A percentile compares a stretch with the other conserved stretches of the same genome.
phyloP scores from a whole-genome alignment of 2,113 vertebrate species.

The Indri indri region DNA sequence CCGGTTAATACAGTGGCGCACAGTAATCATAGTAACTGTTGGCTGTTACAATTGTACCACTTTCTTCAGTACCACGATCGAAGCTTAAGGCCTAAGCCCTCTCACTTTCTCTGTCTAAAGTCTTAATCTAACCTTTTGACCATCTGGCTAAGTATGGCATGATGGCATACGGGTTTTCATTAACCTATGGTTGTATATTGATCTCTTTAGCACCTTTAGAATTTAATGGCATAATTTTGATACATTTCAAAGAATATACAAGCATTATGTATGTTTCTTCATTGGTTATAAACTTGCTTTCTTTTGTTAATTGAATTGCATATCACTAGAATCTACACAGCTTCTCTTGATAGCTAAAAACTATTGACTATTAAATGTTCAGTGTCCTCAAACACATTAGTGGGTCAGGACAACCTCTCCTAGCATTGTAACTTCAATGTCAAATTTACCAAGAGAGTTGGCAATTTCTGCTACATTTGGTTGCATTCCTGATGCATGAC shows the following conservation, averaged over 20 bases:
- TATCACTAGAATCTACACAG: not conserved
- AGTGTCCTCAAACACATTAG: not conserved
- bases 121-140: constrained; percentile 41
- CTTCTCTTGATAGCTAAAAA: constrained; percentile 42
- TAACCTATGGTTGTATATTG: not conserved
- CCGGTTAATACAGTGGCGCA: not conserved
- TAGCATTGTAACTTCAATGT: not conserved
- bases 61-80: constrained; percentile 21
- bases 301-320: constrained; percentile 14
- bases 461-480: not conserved
- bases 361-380: not conserved
- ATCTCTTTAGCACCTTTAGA: constrained; percentile 46
- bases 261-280: not conserved
- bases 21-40: constrained; percentile 9
- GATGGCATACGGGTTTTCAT: not conserved
- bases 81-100: not conserved
- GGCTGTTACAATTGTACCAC: not conserved
- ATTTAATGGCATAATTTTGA: constrained; percentile 43
- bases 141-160: not conserved
- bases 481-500: constrained; percentile 23
- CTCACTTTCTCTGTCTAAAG: not conserved
- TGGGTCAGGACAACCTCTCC: not conserved
- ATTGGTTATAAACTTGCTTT: constrained; percentile 13
- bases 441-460: constrained; percentile 33
- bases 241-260: constrained; percentile 23